These are phyloP conservation scores for Cataglyphis cursor DNA, from an alignment of 2,888 invertebrate species.

Conservation along the genomic window DNA sequence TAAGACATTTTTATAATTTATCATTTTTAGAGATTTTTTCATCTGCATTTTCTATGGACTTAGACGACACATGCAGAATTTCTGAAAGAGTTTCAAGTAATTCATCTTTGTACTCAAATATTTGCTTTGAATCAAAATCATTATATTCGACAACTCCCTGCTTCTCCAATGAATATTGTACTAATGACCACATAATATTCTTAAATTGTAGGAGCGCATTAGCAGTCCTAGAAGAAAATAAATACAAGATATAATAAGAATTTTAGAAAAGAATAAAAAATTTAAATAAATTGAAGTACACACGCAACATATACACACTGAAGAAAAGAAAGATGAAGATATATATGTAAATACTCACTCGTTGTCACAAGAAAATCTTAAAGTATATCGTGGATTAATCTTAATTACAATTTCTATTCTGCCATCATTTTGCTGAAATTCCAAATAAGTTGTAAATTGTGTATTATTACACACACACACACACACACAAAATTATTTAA, in stretches of 20 bases:
- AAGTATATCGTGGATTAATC: conserved; percentile 59
- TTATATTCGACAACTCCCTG: conserved; percentile 73
- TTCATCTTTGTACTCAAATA: conserved; percentile 73
- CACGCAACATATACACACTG: background rate
- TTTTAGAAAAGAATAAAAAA: conserved; percentile 85
- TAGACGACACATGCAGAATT: conserved; percentile 70
- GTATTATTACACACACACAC: background rate
- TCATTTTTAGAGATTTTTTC: background rate
- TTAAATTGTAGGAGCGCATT: conserved; percentile 86
- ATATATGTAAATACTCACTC: conserved; percentile 82
- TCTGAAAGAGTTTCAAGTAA: conserved; percentile 76
- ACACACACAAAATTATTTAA: background rate
- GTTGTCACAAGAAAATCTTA: conserved; percentile 85
- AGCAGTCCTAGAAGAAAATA: conserved; percentile 87
- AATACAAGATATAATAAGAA: conserved; percentile 74
- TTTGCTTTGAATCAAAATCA: conserved; percentile 48
- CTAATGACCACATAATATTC: conserved; percentile 87
- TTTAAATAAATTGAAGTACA: background rate
- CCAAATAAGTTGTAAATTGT: conserved; percentile 14
- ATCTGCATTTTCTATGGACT: background rate
- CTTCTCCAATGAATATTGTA: conserved; percentile 87
- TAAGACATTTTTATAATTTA: background rate
- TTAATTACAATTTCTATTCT: conserved; percentile 10
- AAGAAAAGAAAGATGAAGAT: background rate
- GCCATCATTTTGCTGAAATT: conserved; percentile 3